Evolutionary conservation across 1,140 invertebrate genomes (phyloP), one percentile per base, ranked within the genome.

Genomic region (Wiebesia pumilae): DNA sequence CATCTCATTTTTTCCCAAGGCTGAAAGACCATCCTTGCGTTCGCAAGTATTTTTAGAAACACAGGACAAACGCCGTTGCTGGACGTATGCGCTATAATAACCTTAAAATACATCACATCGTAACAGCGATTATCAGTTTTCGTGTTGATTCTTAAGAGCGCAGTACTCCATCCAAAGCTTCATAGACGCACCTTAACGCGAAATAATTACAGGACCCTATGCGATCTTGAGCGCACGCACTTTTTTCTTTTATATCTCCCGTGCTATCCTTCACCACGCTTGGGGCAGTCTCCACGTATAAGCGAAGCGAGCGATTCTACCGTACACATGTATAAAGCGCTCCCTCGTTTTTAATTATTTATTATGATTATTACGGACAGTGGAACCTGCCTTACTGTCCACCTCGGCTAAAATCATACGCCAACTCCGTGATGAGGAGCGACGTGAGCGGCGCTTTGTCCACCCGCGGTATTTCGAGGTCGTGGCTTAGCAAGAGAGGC

Each of bases 231-330:
- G 73, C 27, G n/a, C 73, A 75, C 35, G 35, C 73, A n/a, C 35
- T 6, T 47, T 62, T 62, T 62, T 62, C 10, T 27, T 62, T 62
- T 19, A 27, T 0, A 43, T 67, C 79, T 43, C 21, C 79, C 79
- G 79, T 81, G 79, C 79, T 81, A 81, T 81, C 79, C 79, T 81
- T 81, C 62, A 54, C 58, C 58, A 43, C 79, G 62, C 27, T 81
- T 67, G 54, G 54, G 62, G 54, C 62, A 67, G 79, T 67, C 79
- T 67, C 58, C 33, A 43, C 62, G 35, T 81, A 12, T 24, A 30
- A n/a, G 62, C n/a, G 38, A 54, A 9, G 54, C 40, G 54, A 62
- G 54, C 51, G 75, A 1, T 51, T 27, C 27, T 62, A 62, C 21
- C 1, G 30, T 33, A 0, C 27, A 78, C 3, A 7, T 16, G 21